These are phyloP conservation scores for Orchestia grillus DNA, from an alignment of 1,140 invertebrate genomes.

Conservation along the genomic window DNA sequence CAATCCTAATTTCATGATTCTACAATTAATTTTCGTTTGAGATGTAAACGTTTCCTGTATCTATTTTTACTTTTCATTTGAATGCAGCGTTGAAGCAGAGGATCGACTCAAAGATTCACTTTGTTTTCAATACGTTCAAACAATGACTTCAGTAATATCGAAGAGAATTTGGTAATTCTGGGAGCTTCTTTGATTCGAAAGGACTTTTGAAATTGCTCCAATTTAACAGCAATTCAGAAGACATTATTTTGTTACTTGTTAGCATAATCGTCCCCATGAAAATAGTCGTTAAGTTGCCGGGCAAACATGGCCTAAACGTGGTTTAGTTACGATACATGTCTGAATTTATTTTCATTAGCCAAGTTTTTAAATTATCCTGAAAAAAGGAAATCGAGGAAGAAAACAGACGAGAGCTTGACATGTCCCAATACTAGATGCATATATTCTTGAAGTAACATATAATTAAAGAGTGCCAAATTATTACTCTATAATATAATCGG, in stretches of 20 bases:
- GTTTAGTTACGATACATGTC: not conserved
- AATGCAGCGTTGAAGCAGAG: not conserved
- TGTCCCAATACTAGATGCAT: not conserved
- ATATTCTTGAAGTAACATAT: not conserved
- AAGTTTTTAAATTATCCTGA: not conserved
- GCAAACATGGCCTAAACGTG: not conserved
- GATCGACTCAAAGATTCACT: not conserved
- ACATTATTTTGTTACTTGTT: not conserved
- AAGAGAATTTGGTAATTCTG: not conserved
- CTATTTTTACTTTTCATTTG: not conserved
- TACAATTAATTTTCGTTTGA: not conserved
- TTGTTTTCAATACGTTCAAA: not conserved
- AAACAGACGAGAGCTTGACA: not conserved
- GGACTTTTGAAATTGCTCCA: not conserved
- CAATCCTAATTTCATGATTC: not conserved
- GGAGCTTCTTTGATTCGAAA: not conserved
- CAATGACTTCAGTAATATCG: not conserved
- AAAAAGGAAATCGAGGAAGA: not conserved
- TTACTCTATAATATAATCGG: not conserved
- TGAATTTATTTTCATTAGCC: not conserved
- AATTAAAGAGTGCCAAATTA: slow-evolving; percentile 1
- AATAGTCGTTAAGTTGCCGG: not conserved
- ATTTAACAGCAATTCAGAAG: not conserved
- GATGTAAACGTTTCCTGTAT: not conserved
- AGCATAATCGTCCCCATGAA: not conserved